These are phyloP conservation scores for Plectus sambesii DNA, from an alignment of 1,140 invertebrate genomes.

Conservation along the genomic window DNA sequence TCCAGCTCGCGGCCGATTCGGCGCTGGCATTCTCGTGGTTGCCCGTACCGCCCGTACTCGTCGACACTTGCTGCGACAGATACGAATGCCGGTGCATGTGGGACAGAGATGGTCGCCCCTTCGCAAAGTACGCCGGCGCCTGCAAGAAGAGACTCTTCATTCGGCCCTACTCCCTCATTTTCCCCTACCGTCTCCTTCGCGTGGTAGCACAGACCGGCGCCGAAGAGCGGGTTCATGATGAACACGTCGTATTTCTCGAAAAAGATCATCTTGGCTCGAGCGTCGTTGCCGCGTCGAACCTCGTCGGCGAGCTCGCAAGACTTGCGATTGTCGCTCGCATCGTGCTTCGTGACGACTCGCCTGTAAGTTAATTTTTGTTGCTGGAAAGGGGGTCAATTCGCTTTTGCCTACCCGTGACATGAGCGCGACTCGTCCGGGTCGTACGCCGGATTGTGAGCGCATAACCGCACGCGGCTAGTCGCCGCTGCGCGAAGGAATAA, in stretches of 20 bases:
- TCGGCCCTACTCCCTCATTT: conserved; percentile 3
- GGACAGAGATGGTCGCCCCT: no score
- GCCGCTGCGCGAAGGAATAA: conserved; percentile 26
- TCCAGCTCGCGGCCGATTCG: no score
- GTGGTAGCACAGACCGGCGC: conserved; percentile 8
- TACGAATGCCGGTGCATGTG: no score
- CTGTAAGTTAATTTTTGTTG: conserved; percentile 8
- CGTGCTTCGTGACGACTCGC: background rate
- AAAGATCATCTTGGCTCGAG: conserved; percentile 28
- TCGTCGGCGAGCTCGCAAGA: conserved; percentile 35
- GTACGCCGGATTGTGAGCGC: conserved; percentile 37
- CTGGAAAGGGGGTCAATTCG: background rate
- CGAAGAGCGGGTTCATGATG: conserved; percentile 36
- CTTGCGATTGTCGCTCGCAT: conserved; percentile 13
- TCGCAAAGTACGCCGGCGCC: conserved; percentile 33
- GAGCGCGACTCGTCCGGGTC: conserved; percentile 19
- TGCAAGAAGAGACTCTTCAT: conserved; percentile 14
- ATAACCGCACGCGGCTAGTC: conserved; percentile 18
- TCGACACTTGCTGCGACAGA: no score
- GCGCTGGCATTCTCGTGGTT: conserved; percentile 2
- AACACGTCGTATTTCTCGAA: conserved; percentile 37
- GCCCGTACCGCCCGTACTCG: no score
- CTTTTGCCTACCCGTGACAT: conserved; percentile 21
- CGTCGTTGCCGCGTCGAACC: conserved; percentile 30
- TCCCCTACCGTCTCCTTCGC: conserved; percentile 20